These are phyloP conservation scores for Gonioctena quinquepunctata DNA, from an alignment of 1,140 invertebrate genomes.

Conservation along the genomic window DNA sequence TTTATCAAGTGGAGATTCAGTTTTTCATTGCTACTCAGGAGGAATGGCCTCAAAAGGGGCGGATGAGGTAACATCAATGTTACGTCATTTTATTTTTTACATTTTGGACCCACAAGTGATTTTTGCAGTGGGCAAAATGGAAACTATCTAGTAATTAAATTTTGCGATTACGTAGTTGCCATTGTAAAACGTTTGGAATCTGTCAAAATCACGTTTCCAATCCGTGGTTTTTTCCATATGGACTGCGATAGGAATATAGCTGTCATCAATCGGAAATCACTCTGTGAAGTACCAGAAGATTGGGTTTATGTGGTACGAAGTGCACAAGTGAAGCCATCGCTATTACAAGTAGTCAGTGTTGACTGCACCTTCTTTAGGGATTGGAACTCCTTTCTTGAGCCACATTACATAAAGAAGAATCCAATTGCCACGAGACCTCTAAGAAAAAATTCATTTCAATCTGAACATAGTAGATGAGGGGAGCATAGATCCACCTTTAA, in stretches of 20 bases:
- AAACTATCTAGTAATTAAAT: neutral
- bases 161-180: neutral
- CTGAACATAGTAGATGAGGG: too few species aligned
- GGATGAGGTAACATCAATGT: constrained; percentile 39
- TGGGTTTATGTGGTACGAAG: too few species aligned
- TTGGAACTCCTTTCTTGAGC: too few species aligned
- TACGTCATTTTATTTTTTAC: constrained; percentile 37
- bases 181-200: neutral
- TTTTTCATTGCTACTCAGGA: constrained; percentile 40
- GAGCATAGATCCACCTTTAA: too few species aligned
- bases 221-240: neutral
- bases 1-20: constrained; percentile 18
- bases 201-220: neutral
- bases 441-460: too few species aligned
- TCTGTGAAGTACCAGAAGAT: neutral
- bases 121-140: constrained; percentile 47
- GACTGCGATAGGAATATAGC: neutral
- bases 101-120: too few species aligned
- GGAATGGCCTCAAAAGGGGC: constrained; percentile 35
- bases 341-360: too few species aligned
- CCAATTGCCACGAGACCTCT: too few species aligned
- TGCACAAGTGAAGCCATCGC: too few species aligned
- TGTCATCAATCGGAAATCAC: neutral
- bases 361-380: too few species aligned
- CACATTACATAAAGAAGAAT: too few species aligned